Conservation (phyloP, 1,140 invertebrate genomes). For the Drosophila mayri region DNA sequence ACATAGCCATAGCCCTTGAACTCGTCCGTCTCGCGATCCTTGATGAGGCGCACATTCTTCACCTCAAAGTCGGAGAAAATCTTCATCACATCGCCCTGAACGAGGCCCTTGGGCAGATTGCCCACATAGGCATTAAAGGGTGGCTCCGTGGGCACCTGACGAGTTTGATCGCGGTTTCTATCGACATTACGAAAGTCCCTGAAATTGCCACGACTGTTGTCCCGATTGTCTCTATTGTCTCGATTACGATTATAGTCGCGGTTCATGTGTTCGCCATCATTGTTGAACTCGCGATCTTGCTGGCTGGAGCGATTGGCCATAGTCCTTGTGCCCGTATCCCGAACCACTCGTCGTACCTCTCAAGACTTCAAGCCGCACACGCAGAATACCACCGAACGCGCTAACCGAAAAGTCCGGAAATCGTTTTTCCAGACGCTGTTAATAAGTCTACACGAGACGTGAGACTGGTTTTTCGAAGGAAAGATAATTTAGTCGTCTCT, state of each 20-base stretch:
- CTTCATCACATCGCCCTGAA: conserved; percentile 96
- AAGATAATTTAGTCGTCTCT: background rate
- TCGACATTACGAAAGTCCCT: conserved; percentile 54
- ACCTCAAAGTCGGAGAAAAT: conserved; percentile 92
- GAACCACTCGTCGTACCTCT: conserved; percentile 12
- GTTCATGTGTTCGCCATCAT: conserved; percentile 6
- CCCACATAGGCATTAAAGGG: conserved; percentile 97
- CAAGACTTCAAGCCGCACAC: conserved; percentile 3
- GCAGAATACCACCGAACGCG: conserved; percentile 8
- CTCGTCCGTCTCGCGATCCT: conserved; percentile 96
- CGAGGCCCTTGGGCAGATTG: conserved; percentile 94
- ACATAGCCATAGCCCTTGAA: conserved; percentile 99
- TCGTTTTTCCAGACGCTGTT: conserved; percentile 71
- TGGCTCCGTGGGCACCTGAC: conserved; percentile 92
- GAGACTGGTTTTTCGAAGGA: conserved; percentile 17
- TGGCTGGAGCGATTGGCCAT: conserved; percentile 61
- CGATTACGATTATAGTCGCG: conserved; percentile 32
- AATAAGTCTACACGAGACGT: conserved; percentile 59
- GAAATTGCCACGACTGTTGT: conserved; percentile 16
- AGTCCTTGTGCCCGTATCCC: conserved; percentile 19
- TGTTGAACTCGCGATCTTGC: conserved; percentile 38
- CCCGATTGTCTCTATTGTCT: conserved; percentile 10
- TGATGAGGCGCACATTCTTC: conserved; percentile 94
- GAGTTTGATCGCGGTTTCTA: conserved; percentile 64
- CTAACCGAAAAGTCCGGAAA: conserved; percentile 54